Conservation (phyloP, 1,140 invertebrate genomes). For the Mya arenaria region DNA sequence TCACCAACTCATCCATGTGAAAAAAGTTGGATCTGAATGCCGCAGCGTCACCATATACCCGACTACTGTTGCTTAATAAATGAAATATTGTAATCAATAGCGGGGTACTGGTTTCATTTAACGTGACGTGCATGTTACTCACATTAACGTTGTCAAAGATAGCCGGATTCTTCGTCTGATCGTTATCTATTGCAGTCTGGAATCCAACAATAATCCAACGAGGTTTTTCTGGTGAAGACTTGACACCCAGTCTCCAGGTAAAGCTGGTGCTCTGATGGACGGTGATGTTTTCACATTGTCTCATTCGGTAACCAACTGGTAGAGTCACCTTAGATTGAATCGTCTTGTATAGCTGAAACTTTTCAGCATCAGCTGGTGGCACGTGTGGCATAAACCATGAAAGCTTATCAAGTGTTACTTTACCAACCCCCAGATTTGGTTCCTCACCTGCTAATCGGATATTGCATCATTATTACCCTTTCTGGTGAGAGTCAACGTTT, state of each 20-base stretch:
- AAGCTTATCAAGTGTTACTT: slow-evolving; percentile 36
- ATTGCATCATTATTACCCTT: slow-evolving; percentile 38
- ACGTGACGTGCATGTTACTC: too few species aligned
- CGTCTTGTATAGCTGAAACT: slow-evolving; percentile 3
- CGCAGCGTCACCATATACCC: too few species aligned
- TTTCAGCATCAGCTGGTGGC: slow-evolving; percentile 1
- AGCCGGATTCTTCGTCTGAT: too few species aligned
- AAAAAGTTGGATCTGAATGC: too few species aligned
- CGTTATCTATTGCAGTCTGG: too few species aligned
- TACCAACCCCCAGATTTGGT: slow-evolving; percentile 11
- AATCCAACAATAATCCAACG: not conserved
- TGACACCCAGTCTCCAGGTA: not conserved
- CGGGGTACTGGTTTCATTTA: too few species aligned
- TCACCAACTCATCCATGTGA: too few species aligned
- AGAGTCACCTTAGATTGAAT: not conserved
- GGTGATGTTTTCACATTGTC: slow-evolving; percentile 2
- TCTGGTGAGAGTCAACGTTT: not conserved
- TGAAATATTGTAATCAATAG: too few species aligned
- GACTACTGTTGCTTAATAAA: too few species aligned
- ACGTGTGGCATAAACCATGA: slow-evolving; percentile 39
- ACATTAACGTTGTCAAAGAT: too few species aligned
- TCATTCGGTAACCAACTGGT: not conserved
- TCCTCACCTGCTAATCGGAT: not conserved
- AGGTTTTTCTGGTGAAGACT: not conserved
- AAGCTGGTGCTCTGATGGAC: not conserved